Evolutionary conservation across 1,140 invertebrate genomes (phyloP), one percentile per base, ranked within the genome.

Genomic region (Aphidius gifuensis): DNA sequence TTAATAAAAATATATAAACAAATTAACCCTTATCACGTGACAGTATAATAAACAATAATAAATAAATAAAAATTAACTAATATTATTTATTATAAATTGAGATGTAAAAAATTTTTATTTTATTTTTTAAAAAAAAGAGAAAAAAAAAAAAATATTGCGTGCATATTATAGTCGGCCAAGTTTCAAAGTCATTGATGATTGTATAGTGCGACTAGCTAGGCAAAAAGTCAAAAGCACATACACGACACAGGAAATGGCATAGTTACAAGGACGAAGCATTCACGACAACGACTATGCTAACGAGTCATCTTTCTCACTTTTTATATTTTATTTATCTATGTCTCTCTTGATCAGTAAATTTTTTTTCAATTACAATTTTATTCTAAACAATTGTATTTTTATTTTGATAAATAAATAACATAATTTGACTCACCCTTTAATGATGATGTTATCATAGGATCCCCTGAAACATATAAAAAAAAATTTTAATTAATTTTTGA

Each of bases 361-460:
- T 32, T 32, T 32, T 1, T 32, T 2, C 23, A 32, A 32, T 32
- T 32, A 32, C 4, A 32, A 16, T 16, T 32, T 32, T 32, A 32
- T 32, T 32, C 2, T 3, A 32, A 32, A 32, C 4, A 32, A 32
- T 32, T 3, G 4, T 32, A 32, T 16, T 16, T 16, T 16, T 16
- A 0, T 16, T 16, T 16, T 16, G 0, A 16, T 16, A 16, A 16
- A 16, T 16, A 32, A 32, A 32, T 32, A 32, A 1, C 4, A 55
- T 55, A 44, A 16, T 55, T 67, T 76, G 69, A 81, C 80, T 81
- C 80, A 81, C 80, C 79, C 79, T 81, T 81, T 61, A 81, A 75
- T 70, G 80, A 81, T 71, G 80, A 81, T 78, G 80, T 81, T 79
- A 81, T 81, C 80, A 81, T 81, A 70, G 80, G 80, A 60, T 81